Percentiles rank a stretch among this genome's conserved stretches.
Evolutionary conservation across 2,888 invertebrate species (phyloP).

Genomic region (Microctonus aethiopoides): DNA sequence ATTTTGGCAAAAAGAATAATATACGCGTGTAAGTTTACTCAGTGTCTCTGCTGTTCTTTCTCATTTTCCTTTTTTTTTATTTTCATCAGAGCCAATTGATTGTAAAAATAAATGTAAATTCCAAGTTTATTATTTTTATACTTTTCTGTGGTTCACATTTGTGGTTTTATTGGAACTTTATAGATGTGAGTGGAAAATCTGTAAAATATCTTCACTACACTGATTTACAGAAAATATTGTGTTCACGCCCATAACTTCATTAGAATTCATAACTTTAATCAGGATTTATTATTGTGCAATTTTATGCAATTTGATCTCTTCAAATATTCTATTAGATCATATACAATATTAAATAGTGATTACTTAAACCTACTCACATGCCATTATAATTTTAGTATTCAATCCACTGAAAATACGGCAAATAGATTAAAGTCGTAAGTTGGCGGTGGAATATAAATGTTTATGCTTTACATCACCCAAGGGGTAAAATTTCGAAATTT

Average conservation of each 20-base stretch:
- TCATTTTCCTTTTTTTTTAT: not conserved
- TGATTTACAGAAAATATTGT: not conserved
- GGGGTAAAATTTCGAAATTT: not conserved
- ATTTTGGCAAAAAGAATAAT: slow-evolving; percentile 8
- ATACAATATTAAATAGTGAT: not conserved
- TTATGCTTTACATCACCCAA: not conserved
- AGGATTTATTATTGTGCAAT: not conserved
- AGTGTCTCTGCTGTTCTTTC: not conserved
- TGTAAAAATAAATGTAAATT: slow-evolving; percentile 4
- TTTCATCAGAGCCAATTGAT: slow-evolving; percentile 3
- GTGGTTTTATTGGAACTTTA: not conserved
- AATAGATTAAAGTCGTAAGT: not conserved
- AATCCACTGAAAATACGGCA: not conserved
- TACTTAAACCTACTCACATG: not conserved
- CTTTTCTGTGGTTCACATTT: not conserved
- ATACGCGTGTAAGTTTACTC: not conserved
- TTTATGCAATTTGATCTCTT: not conserved
- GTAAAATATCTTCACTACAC: not conserved
- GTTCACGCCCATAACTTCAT: not conserved
- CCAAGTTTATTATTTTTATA: slow-evolving; percentile 3
- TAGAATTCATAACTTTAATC: not conserved
- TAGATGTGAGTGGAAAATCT: not conserved
- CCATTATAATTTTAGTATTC: not conserved
- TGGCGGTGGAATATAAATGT: not conserved
- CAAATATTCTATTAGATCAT: not conserved